phyloP scores from a whole-genome alignment of 2,888 invertebrate species.

The Pheosia gnoma region DNA sequence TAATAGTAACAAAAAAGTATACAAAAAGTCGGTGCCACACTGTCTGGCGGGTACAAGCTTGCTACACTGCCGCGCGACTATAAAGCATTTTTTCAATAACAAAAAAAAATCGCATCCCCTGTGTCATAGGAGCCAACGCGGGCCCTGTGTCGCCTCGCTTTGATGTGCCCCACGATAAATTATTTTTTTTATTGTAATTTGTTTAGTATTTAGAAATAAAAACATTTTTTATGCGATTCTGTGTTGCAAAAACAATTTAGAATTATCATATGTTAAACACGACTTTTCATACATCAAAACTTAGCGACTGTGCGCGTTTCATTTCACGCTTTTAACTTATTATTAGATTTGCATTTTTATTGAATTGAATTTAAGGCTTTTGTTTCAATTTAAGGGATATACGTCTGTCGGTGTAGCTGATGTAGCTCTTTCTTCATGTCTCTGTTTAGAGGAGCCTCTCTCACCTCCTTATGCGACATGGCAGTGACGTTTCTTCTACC shows the following conservation, averaged over 20 bases:
- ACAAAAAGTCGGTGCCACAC: conserved; percentile 71
- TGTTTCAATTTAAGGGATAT: no score
- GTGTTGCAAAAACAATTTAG: conserved; percentile 1
- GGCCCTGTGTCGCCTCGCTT: conserved; percentile 61
- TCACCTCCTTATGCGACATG: no score
- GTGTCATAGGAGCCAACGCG: conserved; percentile 55
- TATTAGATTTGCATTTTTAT: no score
- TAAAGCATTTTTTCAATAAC: conserved; percentile 56
- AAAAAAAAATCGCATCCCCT: conserved; percentile 62
- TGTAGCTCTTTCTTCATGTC: no score
- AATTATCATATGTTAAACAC: not conserved
- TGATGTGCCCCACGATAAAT: conserved; percentile 60
- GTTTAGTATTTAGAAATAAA: conserved; percentile 27
- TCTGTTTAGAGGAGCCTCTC: no score
- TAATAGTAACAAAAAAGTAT: conserved; percentile 48
- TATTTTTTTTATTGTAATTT: conserved; percentile 43
- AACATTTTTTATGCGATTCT: conserved; percentile 4
- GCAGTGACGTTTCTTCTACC: no score
- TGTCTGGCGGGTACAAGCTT: conserved; percentile 61
- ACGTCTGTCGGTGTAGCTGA: no score
- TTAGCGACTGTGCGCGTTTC: no score
- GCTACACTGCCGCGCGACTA: conserved; percentile 43
- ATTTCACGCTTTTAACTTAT: no score
- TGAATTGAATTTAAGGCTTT: no score
- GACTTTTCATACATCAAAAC: not conserved